Conservation (phyloP, 1,140 invertebrate species). For the Nasonia giraulti region DNA sequence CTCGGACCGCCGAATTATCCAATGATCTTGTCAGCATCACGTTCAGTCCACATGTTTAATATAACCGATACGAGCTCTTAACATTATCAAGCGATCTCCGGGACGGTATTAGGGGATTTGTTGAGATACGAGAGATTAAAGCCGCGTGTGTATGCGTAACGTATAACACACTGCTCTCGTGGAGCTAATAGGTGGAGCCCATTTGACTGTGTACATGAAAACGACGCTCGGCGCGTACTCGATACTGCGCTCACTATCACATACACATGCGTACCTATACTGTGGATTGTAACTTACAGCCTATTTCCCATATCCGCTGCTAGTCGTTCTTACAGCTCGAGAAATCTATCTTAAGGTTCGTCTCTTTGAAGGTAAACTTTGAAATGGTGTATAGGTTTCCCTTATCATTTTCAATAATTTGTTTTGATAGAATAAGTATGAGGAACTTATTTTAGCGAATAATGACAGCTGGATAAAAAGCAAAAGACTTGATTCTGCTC, state of each 20-base stretch:
- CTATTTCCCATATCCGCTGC: neutral
- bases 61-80: constrained; percentile 31
- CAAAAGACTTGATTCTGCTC: neutral
- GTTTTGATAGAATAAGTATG: too few species aligned
- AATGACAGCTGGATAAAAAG: too few species aligned
- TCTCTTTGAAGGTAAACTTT: too few species aligned
- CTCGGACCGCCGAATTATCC: neutral
- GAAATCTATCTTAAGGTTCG: neutral
- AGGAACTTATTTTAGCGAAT: too few species aligned
- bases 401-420: too few species aligned
- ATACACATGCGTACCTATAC: too few species aligned
- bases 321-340: neutral
- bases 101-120: constrained; percentile 30
- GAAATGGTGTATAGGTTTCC: too few species aligned
- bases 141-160: constrained; percentile 32
- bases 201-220: constrained; percentile 37
- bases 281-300: constrained; percentile 16
- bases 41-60: constrained; percentile 38
- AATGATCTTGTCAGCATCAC: constrained; percentile 35
- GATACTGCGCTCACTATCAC: constrained; percentile 6
- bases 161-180: constrained; percentile 17
- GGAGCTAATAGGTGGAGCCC: constrained; percentile 24
- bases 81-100: constrained; percentile 29
- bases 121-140: constrained; percentile 33
- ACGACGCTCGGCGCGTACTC: neutral